A percentile compares a stretch with the other conserved stretches of the same genome.
Evolutionary conservation across 2,797 vertebrate species (phyloP).

Genomic region (Pseudochromis fuscus): DNA sequence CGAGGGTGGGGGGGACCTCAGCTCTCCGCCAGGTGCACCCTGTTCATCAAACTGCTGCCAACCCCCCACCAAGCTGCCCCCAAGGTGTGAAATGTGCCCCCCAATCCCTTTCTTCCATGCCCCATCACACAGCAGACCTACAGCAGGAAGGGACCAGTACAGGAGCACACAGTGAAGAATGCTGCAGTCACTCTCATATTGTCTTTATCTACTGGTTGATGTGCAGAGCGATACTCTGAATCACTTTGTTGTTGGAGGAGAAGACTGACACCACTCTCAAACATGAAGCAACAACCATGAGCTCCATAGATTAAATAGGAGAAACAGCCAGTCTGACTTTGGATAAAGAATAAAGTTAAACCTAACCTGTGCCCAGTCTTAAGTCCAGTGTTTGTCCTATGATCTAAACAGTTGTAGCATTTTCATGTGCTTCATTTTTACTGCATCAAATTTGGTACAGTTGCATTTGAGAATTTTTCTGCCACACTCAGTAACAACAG

Average conservation of each 20-base stretch:
- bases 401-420: too few relatives aligned
- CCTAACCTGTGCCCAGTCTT: too few relatives aligned
- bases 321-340: too few relatives aligned
- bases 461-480: too few relatives aligned
- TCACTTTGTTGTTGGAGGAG: background rate
- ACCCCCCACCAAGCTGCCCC: slow-evolving; percentile 73
- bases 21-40: slow-evolving; percentile 74
- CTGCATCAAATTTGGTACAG: too few relatives aligned
- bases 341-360: too few relatives aligned
- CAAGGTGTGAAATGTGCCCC: slow-evolving; percentile 79
- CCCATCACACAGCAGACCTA: slow-evolving; percentile 70
- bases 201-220: background rate
- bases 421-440: too few relatives aligned
- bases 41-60: slow-evolving; percentile 67
- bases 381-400: too few relatives aligned
- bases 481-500: too few relatives aligned
- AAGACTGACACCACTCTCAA: background rate
- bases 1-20: slow-evolving; percentile 55
- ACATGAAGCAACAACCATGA: too few relatives aligned
- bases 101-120: slow-evolving; percentile 62
- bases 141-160: slow-evolving; percentile 63
- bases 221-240: slow-evolving; percentile 8
- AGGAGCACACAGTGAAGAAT: slow-evolving; percentile 29
- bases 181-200: too few relatives aligned
- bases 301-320: too few relatives aligned